A percentile compares a stretch with the other conserved stretches of the same genome.
Conservation (phyloP, 1,140 invertebrate species). For the Drosophila persimilis region DNA sequence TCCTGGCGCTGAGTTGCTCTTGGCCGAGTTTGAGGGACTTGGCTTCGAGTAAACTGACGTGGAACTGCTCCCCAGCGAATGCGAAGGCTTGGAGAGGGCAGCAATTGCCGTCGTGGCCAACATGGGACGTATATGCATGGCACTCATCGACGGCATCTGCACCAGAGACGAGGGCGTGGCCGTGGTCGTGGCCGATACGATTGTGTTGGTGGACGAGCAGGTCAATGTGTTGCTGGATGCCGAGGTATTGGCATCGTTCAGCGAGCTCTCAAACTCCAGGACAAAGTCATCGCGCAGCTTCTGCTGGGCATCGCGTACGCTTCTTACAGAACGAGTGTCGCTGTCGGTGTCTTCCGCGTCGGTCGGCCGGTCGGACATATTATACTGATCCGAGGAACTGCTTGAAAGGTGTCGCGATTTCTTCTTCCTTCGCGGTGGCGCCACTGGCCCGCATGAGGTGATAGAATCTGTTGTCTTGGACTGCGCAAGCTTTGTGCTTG, state of each 20-base stretch:
- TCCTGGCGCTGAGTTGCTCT: conserved; percentile 82
- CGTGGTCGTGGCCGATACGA: conserved; percentile 66
- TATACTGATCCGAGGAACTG: conserved; percentile 82
- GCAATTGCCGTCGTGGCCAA: conserved; percentile 89
- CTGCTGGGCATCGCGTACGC: conserved; percentile 78
- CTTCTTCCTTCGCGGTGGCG: conserved; percentile 93
- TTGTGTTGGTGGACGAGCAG: conserved; percentile 70
- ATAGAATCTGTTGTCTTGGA: conserved; percentile 83
- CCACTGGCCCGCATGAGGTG: conserved; percentile 86
- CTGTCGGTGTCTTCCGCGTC: conserved; percentile 77
- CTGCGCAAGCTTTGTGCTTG: conserved; percentile 91
- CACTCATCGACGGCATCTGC: conserved; percentile 79
- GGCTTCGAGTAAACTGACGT: conserved; percentile 82
- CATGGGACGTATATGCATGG: conserved; percentile 87
- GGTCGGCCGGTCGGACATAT: conserved; percentile 36
- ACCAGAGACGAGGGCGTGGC: conserved; percentile 82
- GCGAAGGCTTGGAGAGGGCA: conserved; percentile 80
- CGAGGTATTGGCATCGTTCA: conserved; percentile 64
- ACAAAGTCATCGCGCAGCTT: conserved; percentile 72
- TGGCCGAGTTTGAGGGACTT: conserved; percentile 82
- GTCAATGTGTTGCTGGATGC: conserved; percentile 58
- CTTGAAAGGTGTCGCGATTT: conserved; percentile 85
- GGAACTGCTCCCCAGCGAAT: conserved; percentile 83
- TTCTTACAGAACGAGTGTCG: conserved; percentile 79
- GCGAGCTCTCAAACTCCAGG: conserved; percentile 74